phyloP scores from a whole-genome alignment of 2,888 invertebrate species.

The Apantesis nais region DNA sequence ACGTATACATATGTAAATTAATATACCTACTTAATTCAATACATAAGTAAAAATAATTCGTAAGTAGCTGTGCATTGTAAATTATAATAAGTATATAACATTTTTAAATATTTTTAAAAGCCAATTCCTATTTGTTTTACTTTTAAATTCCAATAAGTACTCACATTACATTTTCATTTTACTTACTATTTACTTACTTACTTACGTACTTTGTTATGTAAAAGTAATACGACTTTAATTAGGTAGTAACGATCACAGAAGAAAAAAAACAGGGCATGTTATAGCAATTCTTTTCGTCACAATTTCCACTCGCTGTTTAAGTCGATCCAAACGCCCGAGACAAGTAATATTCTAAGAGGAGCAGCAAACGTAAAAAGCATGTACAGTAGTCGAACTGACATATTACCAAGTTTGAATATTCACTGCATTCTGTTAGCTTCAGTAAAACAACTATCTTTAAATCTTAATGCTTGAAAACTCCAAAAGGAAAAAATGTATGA shows the following conservation, averaged over 20 bases:
- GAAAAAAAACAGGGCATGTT: constrained; percentile 17
- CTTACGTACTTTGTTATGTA: neutral
- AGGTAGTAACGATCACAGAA: constrained; percentile 13
- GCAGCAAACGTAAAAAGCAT: neutral
- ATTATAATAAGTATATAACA: neutral
- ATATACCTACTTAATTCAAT: neutral
- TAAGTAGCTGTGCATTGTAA: neutral
- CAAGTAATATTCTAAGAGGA: no score
- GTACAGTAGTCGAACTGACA: neutral
- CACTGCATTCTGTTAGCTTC: neutral
- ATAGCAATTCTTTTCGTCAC: constrained; percentile 6
- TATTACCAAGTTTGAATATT: neutral
- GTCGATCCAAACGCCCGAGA: neutral
- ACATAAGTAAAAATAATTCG: neutral
- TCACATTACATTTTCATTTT: no score
- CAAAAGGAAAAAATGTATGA: no score
- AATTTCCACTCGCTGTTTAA: constrained; percentile 1
- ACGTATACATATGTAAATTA: neutral
- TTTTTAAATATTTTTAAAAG: neutral
- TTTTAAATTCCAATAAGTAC: neutral
- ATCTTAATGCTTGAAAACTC: no score
- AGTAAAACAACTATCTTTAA: neutral
- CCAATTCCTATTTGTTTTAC: neutral
- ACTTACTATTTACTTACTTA: no score
- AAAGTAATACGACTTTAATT: constrained; percentile 23